Conservation (phyloP, 2,888 invertebrate species). For the Ormia ochracea region DNA sequence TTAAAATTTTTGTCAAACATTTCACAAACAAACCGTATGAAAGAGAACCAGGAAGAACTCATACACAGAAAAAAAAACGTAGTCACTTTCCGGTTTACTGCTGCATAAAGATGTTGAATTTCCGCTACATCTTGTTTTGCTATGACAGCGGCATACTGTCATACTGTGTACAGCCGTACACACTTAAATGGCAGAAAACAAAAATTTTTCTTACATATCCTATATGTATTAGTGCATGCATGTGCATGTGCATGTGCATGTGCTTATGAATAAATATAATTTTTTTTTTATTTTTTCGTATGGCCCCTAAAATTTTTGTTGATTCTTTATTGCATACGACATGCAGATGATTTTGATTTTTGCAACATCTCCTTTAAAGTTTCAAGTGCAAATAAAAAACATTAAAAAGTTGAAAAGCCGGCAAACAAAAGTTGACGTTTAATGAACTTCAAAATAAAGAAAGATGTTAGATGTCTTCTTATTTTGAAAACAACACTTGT, state of each 20-base stretch:
- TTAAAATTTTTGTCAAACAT: slow-evolving; percentile 43
- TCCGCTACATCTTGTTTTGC: slow-evolving; percentile 60
- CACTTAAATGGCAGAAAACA: neutral
- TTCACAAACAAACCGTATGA: slow-evolving; percentile 18
- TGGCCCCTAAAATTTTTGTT: slow-evolving; percentile 30
- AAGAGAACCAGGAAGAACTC: neutral
- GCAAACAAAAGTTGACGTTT: slow-evolving; percentile 67
- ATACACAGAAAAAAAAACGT: slow-evolving; percentile 46
- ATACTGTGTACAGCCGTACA: neutral
- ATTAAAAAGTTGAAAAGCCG: slow-evolving; percentile 36
- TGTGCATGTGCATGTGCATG: too few species aligned
- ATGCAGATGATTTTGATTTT: slow-evolving; percentile 34
- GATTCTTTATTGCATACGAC: neutral
- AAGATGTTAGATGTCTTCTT: slow-evolving; percentile 69
- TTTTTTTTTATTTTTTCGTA: neutral
- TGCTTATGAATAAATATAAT: neutral
- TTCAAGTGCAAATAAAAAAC: slow-evolving; percentile 56
- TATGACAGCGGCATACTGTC: slow-evolving; percentile 32
- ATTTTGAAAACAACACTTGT: slow-evolving; percentile 67
- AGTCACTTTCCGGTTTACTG: slow-evolving; percentile 69
- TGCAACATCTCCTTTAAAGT: slow-evolving; percentile 18
- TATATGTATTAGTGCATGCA: too few species aligned
- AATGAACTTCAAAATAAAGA: slow-evolving; percentile 73
- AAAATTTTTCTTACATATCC: slow-evolving; percentile 15
- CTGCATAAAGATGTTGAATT: slow-evolving; percentile 70